Evolutionary conservation across 2,888 invertebrate species (phyloP).

Genomic region (Callimorpha dominula): DNA sequence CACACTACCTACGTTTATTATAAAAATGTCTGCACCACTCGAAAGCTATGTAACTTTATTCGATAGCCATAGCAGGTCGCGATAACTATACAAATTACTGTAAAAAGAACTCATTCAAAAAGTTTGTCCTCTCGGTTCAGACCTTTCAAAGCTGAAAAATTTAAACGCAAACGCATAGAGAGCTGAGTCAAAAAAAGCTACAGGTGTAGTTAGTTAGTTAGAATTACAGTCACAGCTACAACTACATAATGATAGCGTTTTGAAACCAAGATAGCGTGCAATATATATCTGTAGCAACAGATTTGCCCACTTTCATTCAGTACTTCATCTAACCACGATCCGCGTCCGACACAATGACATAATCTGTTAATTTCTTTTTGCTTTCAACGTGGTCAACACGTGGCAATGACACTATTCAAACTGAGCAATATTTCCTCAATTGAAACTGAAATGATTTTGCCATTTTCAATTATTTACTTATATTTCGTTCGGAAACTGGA

Average conservation of each 20-base stretch:
- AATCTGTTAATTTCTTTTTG: background rate
- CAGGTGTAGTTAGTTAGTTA: background rate
- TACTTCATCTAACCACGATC: background rate
- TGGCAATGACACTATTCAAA: background rate
- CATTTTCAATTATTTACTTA: background rate
- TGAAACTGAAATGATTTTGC: background rate
- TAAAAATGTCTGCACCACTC: too few species aligned
- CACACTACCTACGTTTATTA: too few species aligned
- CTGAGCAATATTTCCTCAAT: background rate
- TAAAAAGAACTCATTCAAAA: too few species aligned
- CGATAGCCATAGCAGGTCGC: background rate
- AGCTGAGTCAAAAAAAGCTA: too few species aligned
- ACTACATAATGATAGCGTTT: background rate
- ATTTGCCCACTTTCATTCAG: background rate
- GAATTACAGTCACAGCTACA: background rate
- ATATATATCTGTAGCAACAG: background rate
- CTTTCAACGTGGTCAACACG: background rate
- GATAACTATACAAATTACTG: background rate
- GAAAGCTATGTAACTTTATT: too few species aligned
- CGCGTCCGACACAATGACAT: background rate
- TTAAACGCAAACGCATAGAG: too few species aligned
- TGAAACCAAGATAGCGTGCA: background rate
- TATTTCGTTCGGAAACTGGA: background rate
- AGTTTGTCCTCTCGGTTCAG: too few species aligned
- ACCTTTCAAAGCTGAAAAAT: too few species aligned